These are phyloP conservation scores for Agrochola litura DNA, from an alignment of 2,888 invertebrate species.

Conservation along the genomic window DNA sequence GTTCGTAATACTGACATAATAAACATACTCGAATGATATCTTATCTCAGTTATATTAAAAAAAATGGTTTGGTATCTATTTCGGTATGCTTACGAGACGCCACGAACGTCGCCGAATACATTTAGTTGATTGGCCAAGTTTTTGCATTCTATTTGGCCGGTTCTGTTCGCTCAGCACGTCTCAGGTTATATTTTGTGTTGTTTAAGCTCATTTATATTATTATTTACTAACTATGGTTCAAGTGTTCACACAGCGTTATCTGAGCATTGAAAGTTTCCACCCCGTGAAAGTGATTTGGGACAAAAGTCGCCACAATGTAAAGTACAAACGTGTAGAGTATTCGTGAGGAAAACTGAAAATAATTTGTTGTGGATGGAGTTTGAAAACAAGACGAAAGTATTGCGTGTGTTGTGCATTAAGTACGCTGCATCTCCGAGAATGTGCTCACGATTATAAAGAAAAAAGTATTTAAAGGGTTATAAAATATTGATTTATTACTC, in stretches of 20 bases:
- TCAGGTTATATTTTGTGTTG: not conserved
- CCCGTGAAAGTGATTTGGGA: not conserved
- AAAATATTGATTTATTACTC: slow-evolving; percentile 11
- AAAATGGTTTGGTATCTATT: not conserved
- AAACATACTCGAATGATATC: not conserved
- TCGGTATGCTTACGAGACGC: not conserved
- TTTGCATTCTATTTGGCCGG: not conserved
- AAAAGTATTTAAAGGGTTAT: not conserved
- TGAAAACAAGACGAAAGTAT: not conserved
- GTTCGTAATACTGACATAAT: not conserved
- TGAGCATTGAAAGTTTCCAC: not conserved
- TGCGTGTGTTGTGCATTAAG: not conserved
- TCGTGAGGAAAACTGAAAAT: not conserved
- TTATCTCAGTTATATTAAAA: not conserved
- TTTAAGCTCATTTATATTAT: not conserved
- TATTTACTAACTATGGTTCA: not conserved
- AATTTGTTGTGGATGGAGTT: not conserved
- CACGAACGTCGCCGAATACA: not conserved
- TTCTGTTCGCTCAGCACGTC: not conserved
- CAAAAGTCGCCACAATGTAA: not conserved
- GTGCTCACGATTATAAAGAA: not conserved
- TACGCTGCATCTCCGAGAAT: not conserved
- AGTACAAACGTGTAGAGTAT: too few species aligned
- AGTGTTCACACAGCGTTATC: not conserved
- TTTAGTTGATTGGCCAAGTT: not conserved